Base-by-base conservation (phyloP, 2,797 vertebrate species). In the Ctenochaetus hawaiiensis region DNA sequence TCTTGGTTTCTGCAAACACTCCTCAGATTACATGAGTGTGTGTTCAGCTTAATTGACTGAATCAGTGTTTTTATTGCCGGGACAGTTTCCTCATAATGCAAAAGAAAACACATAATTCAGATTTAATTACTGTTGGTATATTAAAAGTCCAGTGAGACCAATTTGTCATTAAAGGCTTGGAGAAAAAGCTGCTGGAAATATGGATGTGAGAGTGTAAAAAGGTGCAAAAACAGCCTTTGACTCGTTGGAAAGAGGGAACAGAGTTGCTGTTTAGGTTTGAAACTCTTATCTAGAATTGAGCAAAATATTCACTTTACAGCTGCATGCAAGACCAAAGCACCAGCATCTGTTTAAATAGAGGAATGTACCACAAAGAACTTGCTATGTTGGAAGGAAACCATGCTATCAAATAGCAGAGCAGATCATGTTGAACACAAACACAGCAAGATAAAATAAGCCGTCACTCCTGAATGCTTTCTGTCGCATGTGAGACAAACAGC, bases 201-300 rank as follows among this genome's bases (percentile, higher is more conserved):
- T 88, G 58, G 57, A 58, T 6, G 71, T 18, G 64, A 57, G 60
- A 64, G 53, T 49, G 39, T 77, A 65, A 77, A 80, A 82, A 82
- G 64, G 69, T 49, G 56, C 63, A 65, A 34, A 23, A 53, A 23
- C 34, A 37, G 75, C 34, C 67, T 67, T 43, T 80, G 54, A 44
- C 67, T 54, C 37, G 12, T 83, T 63, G 56, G 79, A 83, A 76
- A 74, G 56, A 68, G 5, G 12, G 63, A 61, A 69, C 39, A 48
- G 23, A 60, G 64, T 51, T 20, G 41, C 58, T 82, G 64, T 72
- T 79, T 56, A 62, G 69, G 57, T 85, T 75, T 76, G 71, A 86
- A 75, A 63, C 64, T 61, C 85, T 91, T 89, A 87, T 91, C 87
- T 82, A 71, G 64, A 85, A 77, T 37, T 77, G 59, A 77, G 67